Base-by-base conservation (phyloP, 2,113 vertebrate species). In the Dolichotis patagonum region DNA sequence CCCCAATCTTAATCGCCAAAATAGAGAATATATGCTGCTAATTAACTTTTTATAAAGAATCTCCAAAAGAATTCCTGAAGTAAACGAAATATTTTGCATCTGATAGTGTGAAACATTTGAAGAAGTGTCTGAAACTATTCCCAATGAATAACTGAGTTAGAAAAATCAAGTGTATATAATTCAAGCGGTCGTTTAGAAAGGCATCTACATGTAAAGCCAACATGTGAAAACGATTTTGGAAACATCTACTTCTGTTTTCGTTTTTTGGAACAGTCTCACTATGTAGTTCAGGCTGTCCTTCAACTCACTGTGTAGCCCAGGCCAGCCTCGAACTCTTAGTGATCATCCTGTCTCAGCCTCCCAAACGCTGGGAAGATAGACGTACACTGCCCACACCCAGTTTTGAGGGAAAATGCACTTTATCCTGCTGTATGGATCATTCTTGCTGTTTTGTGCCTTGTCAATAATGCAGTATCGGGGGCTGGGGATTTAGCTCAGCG, bases 1-100 rank as follows among this genome's bases (percentile, higher is more conserved):
- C 69, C 75, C 90, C 85, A 91, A 35, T 95, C 88, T 90, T 88
- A 92, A 92, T 63, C n/a, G 28, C 83, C 69, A 13, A 80, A 92
- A 87, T 9, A 67, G 49, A 38, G 52, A 60, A 58, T 43, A 46
- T 19, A 28, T 41, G 32, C 73, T 88, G n/a, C 8, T 49, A 78
- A 90, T 78, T 92, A 63, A 41, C 24, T 87, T 67, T 52, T 54
- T 46, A n/a, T 80, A 60, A 96, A 90, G 85, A 96, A 75, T 60
- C 32, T 65, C 6, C 89, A 24, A 43, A 73, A 93, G 56, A 41
- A 56, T 62, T 49, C 82, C 82, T 93, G 46, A 80, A 91, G 75
- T 89, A 62, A 93, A 80, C 56, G 65, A 94, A 77, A 67, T 38
- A 10, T n/a, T 87, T 38, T 65, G 28, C 35, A 43, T 77, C 81